Base-by-base conservation (phyloP, 2,888 invertebrate genomes). In the Chirona hameri region DNA sequence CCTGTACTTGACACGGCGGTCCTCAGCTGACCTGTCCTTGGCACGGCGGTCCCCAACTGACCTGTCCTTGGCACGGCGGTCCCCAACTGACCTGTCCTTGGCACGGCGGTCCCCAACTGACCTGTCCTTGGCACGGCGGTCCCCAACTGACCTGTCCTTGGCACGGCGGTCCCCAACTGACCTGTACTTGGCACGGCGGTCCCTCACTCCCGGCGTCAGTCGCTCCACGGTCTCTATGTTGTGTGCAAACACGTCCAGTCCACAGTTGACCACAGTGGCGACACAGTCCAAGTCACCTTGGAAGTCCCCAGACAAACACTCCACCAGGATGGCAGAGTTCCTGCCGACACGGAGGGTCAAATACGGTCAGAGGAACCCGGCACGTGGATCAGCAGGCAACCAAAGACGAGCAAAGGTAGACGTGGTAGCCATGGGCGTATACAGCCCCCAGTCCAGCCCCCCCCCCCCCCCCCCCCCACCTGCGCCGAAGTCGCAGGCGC, bases 241-340 rank as follows among this genome's bases (percentile, higher is more conserved):
- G 88, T 99, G 99, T 0, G 99, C 99, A 88, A 94, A 99, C 60
- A 99, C 99, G 89, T 99, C 98, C 0, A 99, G 90, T 0, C 96
- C 96, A 83, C 95, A 93, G 29, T 90, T 88, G 0, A 94, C 95
- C 83, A 99, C 93, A 0, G 89, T 91, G 86, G 90, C 91, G 0
- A 99, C 93, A 86, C 93, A 91, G 10, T 91, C 90, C 81, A 92
- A 87, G 87, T 95, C 91, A 0, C 97, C 99, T 80, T 94, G 90
- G 88, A 99, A 99, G 89, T 99, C 99, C 0, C 99, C 99, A 21
- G 98, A 97, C 65, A 99, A 89, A 86, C 98, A 98, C 89, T 99
- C 99, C 0, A 99, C 97, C 84, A 98, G 89, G 85, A 99, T 95
- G 84, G 92, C 91, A 18, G 92, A 91, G 87, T 95, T 97, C 86